Base-by-base conservation (phyloP, 2,113 vertebrate genomes). In the Illadopsis cleaveri region DNA sequence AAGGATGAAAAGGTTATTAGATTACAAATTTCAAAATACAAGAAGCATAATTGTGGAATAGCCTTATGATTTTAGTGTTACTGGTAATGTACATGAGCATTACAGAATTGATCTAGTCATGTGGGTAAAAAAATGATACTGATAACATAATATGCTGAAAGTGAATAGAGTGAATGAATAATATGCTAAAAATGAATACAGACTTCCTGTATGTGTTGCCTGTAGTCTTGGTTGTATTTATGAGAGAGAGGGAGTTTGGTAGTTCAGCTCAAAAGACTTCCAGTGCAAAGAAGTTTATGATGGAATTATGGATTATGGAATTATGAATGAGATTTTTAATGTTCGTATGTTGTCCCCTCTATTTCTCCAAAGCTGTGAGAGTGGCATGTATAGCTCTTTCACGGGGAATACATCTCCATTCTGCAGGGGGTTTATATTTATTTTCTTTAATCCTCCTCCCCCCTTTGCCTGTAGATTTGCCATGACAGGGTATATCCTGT, bases 401-500 rank as follows among this genome's bases (percentile, higher is more conserved):
- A 16, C 4, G 28, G 42, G 33, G 53, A 85, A 37, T 58, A 27
- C 11, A 42, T 69, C 50, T 79, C n/a, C 8, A 18, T 81, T 81
- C 61, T 71, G 15, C 14, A 48, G 27, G 42, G 11, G 8, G 37
- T 12, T 82, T 51, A 44, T 33, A 22, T 35, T 9, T 35, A 57
- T n/a, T 10, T 28, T 31, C 80, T 54, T 50, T 12, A 70, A 40
- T 45, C 17, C 8, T 23, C 4, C 6, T 15, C 28, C 20, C 25
- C 10, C 2, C 23, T 75, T 82, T 92, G 56, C 58, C 64, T 84
- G 12, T 87, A 93, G 83, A 84, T 94, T 93, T 94, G 64, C 81
- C 77, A 54, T 82, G 91, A 91, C 91, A 95, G 72, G 69, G 48
- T 96, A 87, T 96, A 91, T 93, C 89, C 93, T 96, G 94, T 84